Conservation (phyloP, 1,140 invertebrate species). For the Latrodectus geometricus region DNA sequence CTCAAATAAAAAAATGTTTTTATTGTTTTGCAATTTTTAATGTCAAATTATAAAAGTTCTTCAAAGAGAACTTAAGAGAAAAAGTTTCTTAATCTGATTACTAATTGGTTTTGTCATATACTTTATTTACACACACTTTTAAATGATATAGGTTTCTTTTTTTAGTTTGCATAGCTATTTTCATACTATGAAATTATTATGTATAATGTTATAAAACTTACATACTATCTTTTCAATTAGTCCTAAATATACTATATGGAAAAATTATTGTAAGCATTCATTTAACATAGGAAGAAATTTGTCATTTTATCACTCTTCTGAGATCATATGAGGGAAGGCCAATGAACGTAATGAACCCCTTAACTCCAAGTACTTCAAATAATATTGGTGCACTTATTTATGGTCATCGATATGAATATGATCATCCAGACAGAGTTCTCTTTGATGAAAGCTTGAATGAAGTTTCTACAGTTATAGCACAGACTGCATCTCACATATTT, state of each 20-base stretch:
- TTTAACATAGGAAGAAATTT: slow-evolving; percentile 54
- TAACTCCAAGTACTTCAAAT: slow-evolving; percentile 62
- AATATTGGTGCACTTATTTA: slow-evolving; percentile 60
- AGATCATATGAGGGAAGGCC: slow-evolving; percentile 11
- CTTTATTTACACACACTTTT: background rate
- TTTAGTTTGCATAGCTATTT: background rate
- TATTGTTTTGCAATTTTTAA: too few species aligned
- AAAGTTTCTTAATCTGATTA: too few species aligned
- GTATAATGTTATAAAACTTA: background rate
- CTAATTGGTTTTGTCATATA: too few species aligned
- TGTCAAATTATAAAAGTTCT: too few species aligned
- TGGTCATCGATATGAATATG: slow-evolving; percentile 62
- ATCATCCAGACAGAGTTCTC: slow-evolving; percentile 41
- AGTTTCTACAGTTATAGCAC: background rate
- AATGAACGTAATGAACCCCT: slow-evolving; percentile 32
- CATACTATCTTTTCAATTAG: background rate
- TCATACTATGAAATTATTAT: background rate
- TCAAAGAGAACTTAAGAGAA: too few species aligned
- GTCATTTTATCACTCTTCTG: slow-evolving; percentile 33
- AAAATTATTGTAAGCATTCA: background rate
- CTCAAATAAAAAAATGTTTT: too few species aligned
- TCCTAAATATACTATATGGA: background rate
- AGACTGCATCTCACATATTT: slow-evolving; percentile 22
- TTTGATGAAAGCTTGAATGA: slow-evolving; percentile 40
- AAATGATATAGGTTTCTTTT: background rate